These are phyloP conservation scores for Parotocinclus haroldoi DNA, from an alignment of 2,797 vertebrate species.

Conservation along the genomic window DNA sequence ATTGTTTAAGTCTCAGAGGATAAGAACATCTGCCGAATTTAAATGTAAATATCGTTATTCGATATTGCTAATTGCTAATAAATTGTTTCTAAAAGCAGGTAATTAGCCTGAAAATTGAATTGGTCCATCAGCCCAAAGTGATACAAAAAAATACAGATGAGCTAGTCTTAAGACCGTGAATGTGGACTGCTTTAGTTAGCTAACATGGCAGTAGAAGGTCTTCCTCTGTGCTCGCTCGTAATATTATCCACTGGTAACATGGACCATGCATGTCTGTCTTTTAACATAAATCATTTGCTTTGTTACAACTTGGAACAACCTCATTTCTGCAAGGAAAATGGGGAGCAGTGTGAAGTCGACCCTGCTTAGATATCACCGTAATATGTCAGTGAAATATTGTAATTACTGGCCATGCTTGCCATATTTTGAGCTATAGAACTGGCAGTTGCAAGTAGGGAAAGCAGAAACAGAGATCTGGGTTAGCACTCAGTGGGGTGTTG, in stretches of 20 bases:
- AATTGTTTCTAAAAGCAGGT: no score
- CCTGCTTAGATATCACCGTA: conserved; percentile 35
- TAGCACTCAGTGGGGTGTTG: conserved; percentile 11
- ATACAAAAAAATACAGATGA: no score
- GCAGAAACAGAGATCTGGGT: conserved; percentile 22
- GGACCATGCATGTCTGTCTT: conserved; percentile 44
- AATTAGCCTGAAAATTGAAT: no score
- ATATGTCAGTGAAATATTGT: conserved; percentile 45
- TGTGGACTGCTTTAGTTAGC: conserved; percentile 25
- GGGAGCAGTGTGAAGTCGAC: conserved; percentile 21
- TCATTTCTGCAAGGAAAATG: conserved; percentile 53
- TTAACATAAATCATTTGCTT: conserved; percentile 53
- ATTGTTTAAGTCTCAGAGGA: no score
- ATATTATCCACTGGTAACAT: conserved; percentile 48
- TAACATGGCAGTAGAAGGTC: conserved; percentile 24
- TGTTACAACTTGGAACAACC: conserved; percentile 38
- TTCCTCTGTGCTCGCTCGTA: conserved; percentile 32
- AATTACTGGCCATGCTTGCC: conserved; percentile 23
- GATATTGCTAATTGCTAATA: no score
- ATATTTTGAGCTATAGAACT: conserved; percentile 28
- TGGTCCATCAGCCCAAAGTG: no score
- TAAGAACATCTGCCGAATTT: no score
- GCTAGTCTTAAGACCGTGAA: no score
- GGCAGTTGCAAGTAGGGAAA: conserved; percentile 18
- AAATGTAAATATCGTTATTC: no score